These are phyloP conservation scores for Penelope pileata DNA, from an alignment of 2,113 vertebrate genomes.

Conservation along the genomic window DNA sequence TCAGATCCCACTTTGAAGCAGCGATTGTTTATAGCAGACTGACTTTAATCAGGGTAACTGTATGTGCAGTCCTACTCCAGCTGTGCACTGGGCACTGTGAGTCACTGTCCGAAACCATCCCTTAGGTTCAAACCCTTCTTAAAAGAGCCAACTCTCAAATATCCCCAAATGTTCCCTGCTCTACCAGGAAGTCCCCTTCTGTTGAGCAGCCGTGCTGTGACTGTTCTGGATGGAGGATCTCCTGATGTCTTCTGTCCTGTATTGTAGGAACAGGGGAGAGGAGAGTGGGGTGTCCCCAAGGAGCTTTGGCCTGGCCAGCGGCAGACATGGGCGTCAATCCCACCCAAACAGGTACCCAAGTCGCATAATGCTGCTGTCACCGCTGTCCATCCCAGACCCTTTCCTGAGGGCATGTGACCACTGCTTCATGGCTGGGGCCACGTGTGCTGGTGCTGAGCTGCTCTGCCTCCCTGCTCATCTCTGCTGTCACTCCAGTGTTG, in stretches of 20 bases:
- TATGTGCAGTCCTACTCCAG: neutral
- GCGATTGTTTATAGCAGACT: neutral
- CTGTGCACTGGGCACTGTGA: neutral
- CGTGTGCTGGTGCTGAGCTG: neutral
- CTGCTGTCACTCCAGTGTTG: neutral
- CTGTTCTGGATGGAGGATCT: neutral
- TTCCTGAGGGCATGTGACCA: neutral
- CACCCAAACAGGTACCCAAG: fast-evolving
- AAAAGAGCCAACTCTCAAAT: neutral
- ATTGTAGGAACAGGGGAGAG: fast-evolving
- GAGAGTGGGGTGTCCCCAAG: neutral
- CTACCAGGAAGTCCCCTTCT: neutral
- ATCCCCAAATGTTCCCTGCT: neutral
- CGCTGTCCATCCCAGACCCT: neutral
- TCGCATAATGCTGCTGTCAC: fast-evolving
- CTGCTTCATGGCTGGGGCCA: too few species aligned
- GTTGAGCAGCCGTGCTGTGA: neutral
- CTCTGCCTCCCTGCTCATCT: neutral
- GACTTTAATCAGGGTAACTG: conserved; percentile 29
- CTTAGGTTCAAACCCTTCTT: neutral
- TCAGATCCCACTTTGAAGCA: conserved; percentile 36
- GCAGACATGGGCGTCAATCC: fast-evolving
- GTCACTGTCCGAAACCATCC: neutral
- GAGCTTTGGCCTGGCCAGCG: fast-evolving
- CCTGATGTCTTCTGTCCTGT: neutral